Conservation (phyloP, 2,797 vertebrate genomes). For the Chanos chanos region DNA sequence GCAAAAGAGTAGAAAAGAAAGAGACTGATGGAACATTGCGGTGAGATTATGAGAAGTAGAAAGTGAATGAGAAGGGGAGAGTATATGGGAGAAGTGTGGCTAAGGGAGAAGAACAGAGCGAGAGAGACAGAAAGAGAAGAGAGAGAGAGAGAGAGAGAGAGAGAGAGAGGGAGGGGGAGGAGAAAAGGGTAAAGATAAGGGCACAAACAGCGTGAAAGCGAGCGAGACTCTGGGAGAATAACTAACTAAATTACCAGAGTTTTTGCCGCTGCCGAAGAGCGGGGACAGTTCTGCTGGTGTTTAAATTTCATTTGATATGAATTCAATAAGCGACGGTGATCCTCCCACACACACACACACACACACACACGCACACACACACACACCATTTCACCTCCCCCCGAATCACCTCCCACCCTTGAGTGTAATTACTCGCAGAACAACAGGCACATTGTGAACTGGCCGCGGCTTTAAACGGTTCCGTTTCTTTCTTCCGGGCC, state of each 20-base stretch:
- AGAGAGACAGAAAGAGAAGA: slow-evolving; percentile 21
- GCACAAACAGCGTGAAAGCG: slow-evolving; percentile 1
- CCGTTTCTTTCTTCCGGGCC: slow-evolving; percentile 61
- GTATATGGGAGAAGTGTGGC: not conserved
- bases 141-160: not conserved
- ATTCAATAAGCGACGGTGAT: slow-evolving; percentile 68
- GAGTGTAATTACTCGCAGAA: slow-evolving; percentile 70
- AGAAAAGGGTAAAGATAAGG: slow-evolving; percentile 18
- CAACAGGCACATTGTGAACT: slow-evolving; percentile 60
- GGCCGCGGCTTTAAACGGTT: slow-evolving; percentile 58
- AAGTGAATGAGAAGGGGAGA: not conserved
- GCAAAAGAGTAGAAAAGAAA: not conserved
- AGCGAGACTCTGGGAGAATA: slow-evolving; percentile 44
- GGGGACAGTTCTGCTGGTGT: slow-evolving; percentile 33
- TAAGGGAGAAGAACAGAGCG: not conserved
- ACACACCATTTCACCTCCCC: too few species aligned
- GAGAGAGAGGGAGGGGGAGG: slow-evolving; percentile 7
- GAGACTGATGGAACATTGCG: not conserved
- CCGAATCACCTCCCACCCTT: too few species aligned
- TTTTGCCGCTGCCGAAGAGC: slow-evolving; percentile 23
- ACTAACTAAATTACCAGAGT: slow-evolving; percentile 55
- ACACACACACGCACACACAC: too few species aligned
- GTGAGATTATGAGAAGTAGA: not conserved
- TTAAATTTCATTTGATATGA: slow-evolving; percentile 69
- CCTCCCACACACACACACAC: slow-evolving; percentile 57